These are phyloP conservation scores for Tylochromis polylepis DNA, from an alignment of 2,113 vertebrate species.

Conservation along the genomic window DNA sequence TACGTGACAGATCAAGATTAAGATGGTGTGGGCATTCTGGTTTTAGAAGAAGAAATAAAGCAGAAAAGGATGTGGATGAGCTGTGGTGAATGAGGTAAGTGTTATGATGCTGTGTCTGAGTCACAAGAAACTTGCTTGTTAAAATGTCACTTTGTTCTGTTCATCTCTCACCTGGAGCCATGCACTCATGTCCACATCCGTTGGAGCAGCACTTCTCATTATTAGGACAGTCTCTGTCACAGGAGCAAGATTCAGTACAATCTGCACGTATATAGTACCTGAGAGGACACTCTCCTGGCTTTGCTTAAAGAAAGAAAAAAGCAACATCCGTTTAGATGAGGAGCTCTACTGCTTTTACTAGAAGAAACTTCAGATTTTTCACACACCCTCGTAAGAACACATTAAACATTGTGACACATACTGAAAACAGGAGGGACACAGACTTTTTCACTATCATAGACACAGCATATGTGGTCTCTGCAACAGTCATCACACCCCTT, in stretches of 20 bases:
- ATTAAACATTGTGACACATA: slow-evolving; percentile 16
- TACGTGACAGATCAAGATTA: slow-evolving; percentile 43
- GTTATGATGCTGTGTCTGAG: not conserved
- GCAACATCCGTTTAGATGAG: not conserved
- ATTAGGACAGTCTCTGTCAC: slow-evolving; percentile 64
- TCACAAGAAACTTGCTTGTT: slow-evolving; percentile 35
- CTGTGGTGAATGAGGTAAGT: not conserved
- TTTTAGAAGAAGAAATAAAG: slow-evolving; percentile 2
- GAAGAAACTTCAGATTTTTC: not conserved
- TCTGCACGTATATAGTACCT: not conserved
- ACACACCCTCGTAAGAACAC: not conserved
- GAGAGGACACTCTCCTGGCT: not conserved
- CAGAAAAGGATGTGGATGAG: not conserved
- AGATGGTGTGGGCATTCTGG: slow-evolving; percentile 50
- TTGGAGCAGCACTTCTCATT: slow-evolving; percentile 74
- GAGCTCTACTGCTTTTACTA: not conserved
- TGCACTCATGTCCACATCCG: slow-evolving; percentile 74
- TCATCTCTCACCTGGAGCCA: slow-evolving; percentile 56
- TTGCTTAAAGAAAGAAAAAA: not conserved
- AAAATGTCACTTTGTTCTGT: not conserved
- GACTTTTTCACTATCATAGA: slow-evolving; percentile 55
- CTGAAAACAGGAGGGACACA: slow-evolving; percentile 67
- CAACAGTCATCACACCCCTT: slow-evolving; percentile 54
- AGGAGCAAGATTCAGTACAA: slow-evolving; percentile 66
- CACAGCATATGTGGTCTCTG: slow-evolving; percentile 59